A percentile compares a stretch with the other conserved stretches of the same genome.
Conservation (phyloP, 2,888 invertebrate species). For the Clunio marinus region DNA sequence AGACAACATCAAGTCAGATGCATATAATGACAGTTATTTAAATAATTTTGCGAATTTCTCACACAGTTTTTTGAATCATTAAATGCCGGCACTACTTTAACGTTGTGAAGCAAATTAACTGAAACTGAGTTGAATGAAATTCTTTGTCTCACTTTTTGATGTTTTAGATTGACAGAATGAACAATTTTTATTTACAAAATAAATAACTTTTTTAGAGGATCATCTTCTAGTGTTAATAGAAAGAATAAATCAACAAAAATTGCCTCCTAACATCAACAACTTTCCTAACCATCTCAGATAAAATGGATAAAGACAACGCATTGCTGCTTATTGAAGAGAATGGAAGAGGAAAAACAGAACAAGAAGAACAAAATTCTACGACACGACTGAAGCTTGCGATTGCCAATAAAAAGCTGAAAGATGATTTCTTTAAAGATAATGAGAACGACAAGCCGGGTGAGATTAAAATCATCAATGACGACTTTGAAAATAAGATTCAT, state of each 20-base stretch:
- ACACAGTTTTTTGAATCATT: too few species aligned
- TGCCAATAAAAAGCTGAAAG: conserved; percentile 14
- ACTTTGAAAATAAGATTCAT: conserved; percentile 49
- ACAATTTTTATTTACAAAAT: too few species aligned
- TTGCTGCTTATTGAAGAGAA: conserved; percentile 26
- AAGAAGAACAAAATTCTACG: neutral
- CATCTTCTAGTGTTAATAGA: neutral
- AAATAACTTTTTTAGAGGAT: too few species aligned
- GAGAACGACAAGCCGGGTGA: conserved; percentile 1
- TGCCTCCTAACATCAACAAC: conserved; percentile 8
- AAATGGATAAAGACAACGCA: conserved; percentile 18
- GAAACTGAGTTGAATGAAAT: too few species aligned
- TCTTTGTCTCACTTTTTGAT: too few species aligned
- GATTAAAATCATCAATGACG: conserved; percentile 42
- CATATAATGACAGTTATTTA: too few species aligned
- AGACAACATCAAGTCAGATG: too few species aligned
- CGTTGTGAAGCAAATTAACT: too few species aligned
- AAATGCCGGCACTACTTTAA: too few species aligned
- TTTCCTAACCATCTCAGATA: too few species aligned
- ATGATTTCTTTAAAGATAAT: conserved; percentile 17
- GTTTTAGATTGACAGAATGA: too few species aligned
- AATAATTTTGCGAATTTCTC: too few species aligned
- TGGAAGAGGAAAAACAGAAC: neutral
- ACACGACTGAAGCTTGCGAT: conserved; percentile 11
- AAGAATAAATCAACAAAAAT: conserved; percentile 14